phyloP scores from a whole-genome alignment of 2,113 vertebrate genomes.

The Elanus axillaris region DNA sequence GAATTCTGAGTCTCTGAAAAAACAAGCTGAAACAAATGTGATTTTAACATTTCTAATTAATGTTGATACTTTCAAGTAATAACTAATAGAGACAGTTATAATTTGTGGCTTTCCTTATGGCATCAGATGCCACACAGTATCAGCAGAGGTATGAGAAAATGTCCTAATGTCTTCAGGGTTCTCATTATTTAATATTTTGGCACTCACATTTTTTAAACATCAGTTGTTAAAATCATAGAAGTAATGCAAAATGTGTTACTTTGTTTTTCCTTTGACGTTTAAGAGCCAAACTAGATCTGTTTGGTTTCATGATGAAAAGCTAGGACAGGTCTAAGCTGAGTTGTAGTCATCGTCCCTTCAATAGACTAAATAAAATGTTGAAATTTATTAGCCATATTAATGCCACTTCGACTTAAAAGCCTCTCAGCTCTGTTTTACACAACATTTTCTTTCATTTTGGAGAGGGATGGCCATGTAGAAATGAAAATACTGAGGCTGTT shows the following conservation, averaged over 20 bases:
- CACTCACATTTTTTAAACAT: background rate
- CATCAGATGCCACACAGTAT: background rate
- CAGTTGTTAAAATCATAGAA: background rate
- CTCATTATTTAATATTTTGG: background rate
- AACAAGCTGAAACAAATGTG: background rate
- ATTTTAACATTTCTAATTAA: background rate
- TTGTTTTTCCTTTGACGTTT: background rate
- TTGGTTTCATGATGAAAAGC: background rate
- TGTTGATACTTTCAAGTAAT: background rate
- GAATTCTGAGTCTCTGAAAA: background rate
- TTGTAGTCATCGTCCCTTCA: background rate
- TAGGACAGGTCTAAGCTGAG: background rate
- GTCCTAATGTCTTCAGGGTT: background rate
- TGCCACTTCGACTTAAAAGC: background rate
- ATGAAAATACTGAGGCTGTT: background rate
- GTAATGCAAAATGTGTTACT: background rate
- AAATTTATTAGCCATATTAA: background rate
- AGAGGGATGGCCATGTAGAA: background rate
- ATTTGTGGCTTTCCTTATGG: background rate
- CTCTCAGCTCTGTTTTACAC: background rate
- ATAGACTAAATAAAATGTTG: background rate
- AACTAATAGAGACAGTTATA: background rate
- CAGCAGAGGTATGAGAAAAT: background rate
- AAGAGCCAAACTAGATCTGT: background rate
- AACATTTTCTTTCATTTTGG: background rate